These are phyloP conservation scores for Heteromyza rotundicornis DNA, from an alignment of 2,888 invertebrate species.

Conservation along the genomic window DNA sequence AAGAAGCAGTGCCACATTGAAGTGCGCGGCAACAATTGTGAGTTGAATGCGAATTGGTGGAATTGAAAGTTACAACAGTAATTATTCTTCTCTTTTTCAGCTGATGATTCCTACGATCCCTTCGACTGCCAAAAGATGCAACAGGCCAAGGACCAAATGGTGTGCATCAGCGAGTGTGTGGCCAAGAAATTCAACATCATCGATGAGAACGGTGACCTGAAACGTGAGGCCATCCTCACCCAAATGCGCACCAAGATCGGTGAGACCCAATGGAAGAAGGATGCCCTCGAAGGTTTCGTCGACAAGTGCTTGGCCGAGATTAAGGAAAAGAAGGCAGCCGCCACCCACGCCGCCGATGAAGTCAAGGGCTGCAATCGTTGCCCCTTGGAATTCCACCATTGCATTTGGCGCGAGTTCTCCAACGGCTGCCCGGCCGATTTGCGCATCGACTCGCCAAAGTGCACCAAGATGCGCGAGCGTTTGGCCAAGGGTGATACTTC, in stretches of 20 bases:
- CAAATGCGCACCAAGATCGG: constrained; percentile 31
- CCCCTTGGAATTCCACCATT: constrained; percentile 38
- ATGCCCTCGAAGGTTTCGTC: constrained; percentile 33
- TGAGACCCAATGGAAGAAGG: constrained; percentile 33
- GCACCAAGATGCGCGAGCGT: constrained; percentile 40
- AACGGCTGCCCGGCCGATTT: constrained; percentile 41
- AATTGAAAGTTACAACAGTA: not conserved
- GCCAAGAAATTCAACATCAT: constrained; percentile 34
- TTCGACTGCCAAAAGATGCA: constrained; percentile 40
- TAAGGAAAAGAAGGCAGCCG: constrained; percentile 19
- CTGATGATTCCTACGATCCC: constrained; percentile 37
- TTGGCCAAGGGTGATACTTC: constrained; percentile 31
- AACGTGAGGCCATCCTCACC: constrained; percentile 33
- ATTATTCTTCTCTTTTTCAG: not conserved
- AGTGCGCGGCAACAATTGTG: constrained; percentile 33
- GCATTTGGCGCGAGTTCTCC: constrained; percentile 39
- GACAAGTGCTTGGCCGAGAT: constrained; percentile 38
- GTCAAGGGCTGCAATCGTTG: constrained; percentile 33
- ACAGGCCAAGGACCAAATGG: constrained; percentile 35
- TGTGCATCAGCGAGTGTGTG: constrained; percentile 41
- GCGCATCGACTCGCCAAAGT: constrained; percentile 35
- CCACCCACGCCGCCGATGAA: not conserved
- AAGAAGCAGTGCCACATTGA: constrained; percentile 37
- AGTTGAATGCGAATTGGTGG: constrained; percentile 14
- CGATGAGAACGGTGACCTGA: constrained; percentile 36